These are phyloP conservation scores for Agrochola circellaris DNA, from an alignment of 2,888 invertebrate genomes.

Conservation along the genomic window DNA sequence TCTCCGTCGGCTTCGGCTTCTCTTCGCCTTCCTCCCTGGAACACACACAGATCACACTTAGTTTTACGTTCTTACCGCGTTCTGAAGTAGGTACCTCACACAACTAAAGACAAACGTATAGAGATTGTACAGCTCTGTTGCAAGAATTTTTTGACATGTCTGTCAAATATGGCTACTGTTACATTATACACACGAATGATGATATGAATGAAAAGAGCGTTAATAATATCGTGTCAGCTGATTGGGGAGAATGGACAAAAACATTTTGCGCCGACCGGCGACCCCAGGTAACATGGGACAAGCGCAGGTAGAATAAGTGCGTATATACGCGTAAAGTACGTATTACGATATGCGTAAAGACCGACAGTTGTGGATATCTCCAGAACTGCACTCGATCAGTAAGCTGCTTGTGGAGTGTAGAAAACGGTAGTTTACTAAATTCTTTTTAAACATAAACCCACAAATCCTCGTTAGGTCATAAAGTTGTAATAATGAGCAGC, in stretches of 20 bases:
- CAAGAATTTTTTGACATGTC: not conserved
- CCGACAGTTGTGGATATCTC: no score
- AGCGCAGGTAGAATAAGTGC: slow-evolving; percentile 1
- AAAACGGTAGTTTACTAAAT: not conserved
- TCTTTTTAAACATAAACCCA: slow-evolving; percentile 14
- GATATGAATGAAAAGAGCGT: slow-evolving; percentile 2
- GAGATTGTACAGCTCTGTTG: not conserved
- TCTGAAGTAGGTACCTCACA: not conserved
- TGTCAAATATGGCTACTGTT: not conserved
- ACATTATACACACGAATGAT: not conserved
- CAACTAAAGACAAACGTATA: not conserved
- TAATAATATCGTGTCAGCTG: slow-evolving; percentile 5
- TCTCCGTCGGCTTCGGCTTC: slow-evolving; percentile 92
- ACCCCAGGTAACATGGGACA: slow-evolving; percentile 9
- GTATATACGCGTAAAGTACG: no score
- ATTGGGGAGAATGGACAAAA: not conserved
- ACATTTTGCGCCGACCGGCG: not conserved
- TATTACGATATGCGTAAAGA: no score
- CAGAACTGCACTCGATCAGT: not conserved
- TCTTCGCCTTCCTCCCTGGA: slow-evolving; percentile 88
- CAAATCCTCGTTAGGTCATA: slow-evolving; percentile 32
- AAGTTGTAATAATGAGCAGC: slow-evolving; percentile 32
- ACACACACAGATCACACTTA: slow-evolving; percentile 47
- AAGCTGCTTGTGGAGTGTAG: not conserved
- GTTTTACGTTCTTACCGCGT: not conserved